Evolutionary conservation across 2,888 invertebrate genomes (phyloP), one percentile per base, ranked within the genome.

Genomic region (Pinctada fucata): DNA sequence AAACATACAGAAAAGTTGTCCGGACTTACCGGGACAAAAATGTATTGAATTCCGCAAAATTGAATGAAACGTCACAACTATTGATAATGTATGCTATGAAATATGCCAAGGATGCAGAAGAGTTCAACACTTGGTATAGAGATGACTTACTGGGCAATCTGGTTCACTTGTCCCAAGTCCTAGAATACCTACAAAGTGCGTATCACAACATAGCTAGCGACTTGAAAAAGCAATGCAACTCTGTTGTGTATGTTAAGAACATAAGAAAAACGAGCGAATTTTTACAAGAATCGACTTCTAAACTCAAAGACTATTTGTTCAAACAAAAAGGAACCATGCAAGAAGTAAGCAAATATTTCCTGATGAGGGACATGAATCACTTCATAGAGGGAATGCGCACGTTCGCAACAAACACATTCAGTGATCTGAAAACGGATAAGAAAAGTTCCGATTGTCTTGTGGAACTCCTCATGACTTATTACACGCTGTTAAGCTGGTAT

Each of bases 371-470:
- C 3, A 64, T 73, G 63, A 48, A 63, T 10, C 65, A 73, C 65
- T 73, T 65, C 6, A 73, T 73, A 13, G 73, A 65, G 63, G 64
- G 63, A 16, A 31, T 73, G 66, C 52, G 65, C 3, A 64, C 64
- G 47, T 73, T 66, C 49, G 73, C 73, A 45, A 65, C 73, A 16
- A 65, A 65, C 3, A 64, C 73, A 3, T 73, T 73, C 49, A 48
- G 66, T 8, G 50, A 73, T n/a, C 31, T 65, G 10, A 48, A 66
- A 47, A 49, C 48, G 3, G 63, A 50, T 3, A 65, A 65, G 64
- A 49, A 47, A n/a, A 31, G 58, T 3, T 8, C n/a, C 2, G 31
- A 63, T 16, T 73, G 73, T 73, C n/a, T 73, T 10, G 49, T 13
- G 0, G 65, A 31, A 31, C 16, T 73, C 45, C 49, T 73, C 49